phyloP scores from a whole-genome alignment of 92 coral and sea anemone genomes.

The Pocillopora meandrina region DNA sequence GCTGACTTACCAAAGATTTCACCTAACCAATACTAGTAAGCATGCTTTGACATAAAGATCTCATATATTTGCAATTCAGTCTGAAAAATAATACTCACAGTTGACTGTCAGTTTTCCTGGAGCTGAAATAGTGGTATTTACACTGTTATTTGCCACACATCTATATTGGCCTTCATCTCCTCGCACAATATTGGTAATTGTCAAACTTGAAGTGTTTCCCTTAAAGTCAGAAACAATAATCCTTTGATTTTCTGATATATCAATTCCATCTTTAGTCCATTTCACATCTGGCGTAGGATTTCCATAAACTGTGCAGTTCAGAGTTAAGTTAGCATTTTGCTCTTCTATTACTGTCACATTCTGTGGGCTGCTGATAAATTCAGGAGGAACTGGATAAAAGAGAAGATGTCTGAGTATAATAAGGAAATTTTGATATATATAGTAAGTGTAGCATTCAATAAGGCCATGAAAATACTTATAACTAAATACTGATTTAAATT shows the following conservation, averaged over 20 bases:
- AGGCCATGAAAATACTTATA: too few relatives aligned
- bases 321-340: not conserved
- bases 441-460: too few relatives aligned
- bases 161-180: conserved; percentile 34
- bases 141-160: conserved; percentile 30
- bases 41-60: too few relatives aligned
- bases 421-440: too few relatives aligned
- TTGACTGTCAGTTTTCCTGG: conserved; percentile 3
- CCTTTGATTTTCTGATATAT: not conserved
- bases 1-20: too few relatives aligned
- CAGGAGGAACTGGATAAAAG: not conserved
- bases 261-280: not conserved
- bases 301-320: not conserved
- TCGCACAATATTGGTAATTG: conserved; percentile 10
- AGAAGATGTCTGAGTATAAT: too few relatives aligned
- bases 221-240: too few relatives aligned
- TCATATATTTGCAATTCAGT: too few relatives aligned
- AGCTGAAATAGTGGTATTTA: not conserved
- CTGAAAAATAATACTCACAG: conserved; percentile 13
- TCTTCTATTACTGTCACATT: not conserved
- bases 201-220: not conserved
- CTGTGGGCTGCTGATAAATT: not conserved
- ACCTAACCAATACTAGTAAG: too few relatives aligned
- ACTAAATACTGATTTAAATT: too few relatives aligned
- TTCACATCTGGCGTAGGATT: not conserved